Evolutionary conservation across 2,888 invertebrate species (phyloP).

Genomic region (Steromphala cineraria): DNA sequence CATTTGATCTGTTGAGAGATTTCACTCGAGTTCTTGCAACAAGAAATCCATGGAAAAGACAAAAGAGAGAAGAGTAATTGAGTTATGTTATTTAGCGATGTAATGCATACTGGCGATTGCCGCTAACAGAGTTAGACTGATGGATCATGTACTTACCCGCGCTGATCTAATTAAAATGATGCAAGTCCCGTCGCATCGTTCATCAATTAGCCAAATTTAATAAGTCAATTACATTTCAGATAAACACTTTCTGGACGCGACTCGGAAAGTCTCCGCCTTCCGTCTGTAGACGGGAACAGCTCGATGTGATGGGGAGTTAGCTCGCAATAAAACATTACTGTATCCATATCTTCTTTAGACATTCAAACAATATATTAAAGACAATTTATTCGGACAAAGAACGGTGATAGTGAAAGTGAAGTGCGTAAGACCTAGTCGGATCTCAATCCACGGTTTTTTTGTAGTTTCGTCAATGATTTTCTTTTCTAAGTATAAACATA

Average conservation of each 20-base stretch:
- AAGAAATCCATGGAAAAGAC: neutral
- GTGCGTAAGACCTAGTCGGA: too few relatives aligned
- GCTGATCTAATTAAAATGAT: neutral
- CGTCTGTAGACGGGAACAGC: too few relatives aligned
- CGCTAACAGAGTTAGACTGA: neutral
- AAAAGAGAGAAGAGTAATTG: neutral
- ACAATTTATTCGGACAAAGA: too few relatives aligned
- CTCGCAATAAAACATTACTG: too few relatives aligned
- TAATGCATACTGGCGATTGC: neutral
- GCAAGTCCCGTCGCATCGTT: neutral
- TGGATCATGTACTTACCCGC: neutral
- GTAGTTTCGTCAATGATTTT: too few relatives aligned
- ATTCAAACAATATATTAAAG: too few relatives aligned
- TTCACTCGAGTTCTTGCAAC: neutral
- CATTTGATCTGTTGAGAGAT: neutral
- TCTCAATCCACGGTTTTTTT: too few relatives aligned
- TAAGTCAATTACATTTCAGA: conserved; percentile 8
- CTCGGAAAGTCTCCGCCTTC: neutral
- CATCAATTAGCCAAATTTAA: conserved; percentile 5
- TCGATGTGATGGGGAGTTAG: too few relatives aligned
- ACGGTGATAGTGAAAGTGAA: too few relatives aligned
- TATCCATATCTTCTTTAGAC: too few relatives aligned
- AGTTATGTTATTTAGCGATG: neutral
- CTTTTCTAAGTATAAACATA: too few relatives aligned
- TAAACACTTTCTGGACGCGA: conserved; percentile 8